Evolutionary conservation across 2,888 invertebrate genomes (phyloP).

Genomic region (Pseudeuparius sepicola): DNA sequence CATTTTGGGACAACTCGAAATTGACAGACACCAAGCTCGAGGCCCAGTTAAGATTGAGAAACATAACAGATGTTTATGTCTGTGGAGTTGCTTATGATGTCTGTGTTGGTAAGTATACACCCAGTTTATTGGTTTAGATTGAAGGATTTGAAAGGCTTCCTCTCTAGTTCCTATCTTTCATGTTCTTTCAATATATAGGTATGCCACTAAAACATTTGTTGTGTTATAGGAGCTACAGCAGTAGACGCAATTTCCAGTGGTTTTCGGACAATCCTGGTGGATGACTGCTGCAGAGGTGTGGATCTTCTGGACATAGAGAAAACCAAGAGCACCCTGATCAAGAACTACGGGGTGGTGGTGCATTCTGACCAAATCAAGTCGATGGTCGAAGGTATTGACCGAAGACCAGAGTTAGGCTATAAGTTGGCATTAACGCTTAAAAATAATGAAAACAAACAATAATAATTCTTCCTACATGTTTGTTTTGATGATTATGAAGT

Average conservation of each 20-base stretch:
- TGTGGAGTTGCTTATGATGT: slow-evolving; percentile 93
- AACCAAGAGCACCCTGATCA: slow-evolving; percentile 62
- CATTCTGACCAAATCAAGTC: slow-evolving; percentile 66
- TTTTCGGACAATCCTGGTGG: slow-evolving; percentile 76
- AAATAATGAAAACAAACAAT: slow-evolving; percentile 16
- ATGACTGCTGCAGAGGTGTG: slow-evolving; percentile 85
- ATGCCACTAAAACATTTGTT: not conserved
- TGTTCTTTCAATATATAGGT: too few relatives aligned
- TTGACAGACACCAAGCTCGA: slow-evolving; percentile 74
- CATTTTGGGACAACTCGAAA: slow-evolving; percentile 95
- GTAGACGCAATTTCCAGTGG: slow-evolving; percentile 77
- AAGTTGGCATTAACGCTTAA: slow-evolving; percentile 75
- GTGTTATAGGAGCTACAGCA: slow-evolving; percentile 63
- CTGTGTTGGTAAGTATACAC: slow-evolving; percentile 61
- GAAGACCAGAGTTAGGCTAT: slow-evolving; percentile 77
- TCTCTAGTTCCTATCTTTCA: too few relatives aligned
- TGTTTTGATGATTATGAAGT: too few relatives aligned
- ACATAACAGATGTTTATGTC: slow-evolving; percentile 82
- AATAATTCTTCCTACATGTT: slow-evolving; percentile 6
- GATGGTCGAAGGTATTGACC: slow-evolving; percentile 78
- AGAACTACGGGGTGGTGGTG: slow-evolving; percentile 68
- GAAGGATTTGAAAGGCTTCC: too few relatives aligned
- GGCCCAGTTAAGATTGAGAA: slow-evolving; percentile 63
- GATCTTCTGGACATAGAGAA: slow-evolving; percentile 73
- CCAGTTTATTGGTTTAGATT: too few relatives aligned